Percentiles rank a stretch among this genome's conserved stretches.
These are phyloP conservation scores for Synergus umbraculus DNA, from an alignment of 2,888 invertebrate species.

Conservation along the genomic window DNA sequence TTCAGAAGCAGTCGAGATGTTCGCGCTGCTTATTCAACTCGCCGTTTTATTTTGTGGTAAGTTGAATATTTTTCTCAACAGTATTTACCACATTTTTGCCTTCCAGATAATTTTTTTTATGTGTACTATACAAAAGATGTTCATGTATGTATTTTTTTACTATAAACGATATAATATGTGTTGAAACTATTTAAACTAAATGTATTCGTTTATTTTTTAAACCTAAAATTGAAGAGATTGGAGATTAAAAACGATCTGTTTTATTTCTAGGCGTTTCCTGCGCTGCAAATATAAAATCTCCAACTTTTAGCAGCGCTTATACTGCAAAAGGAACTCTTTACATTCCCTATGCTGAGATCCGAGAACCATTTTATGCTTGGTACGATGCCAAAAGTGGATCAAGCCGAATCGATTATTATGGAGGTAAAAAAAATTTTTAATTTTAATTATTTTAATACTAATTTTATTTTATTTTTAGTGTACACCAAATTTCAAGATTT, in stretches of 20 bases:
- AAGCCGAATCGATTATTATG: constrained; percentile 96
- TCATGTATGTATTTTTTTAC: too few relatives aligned
- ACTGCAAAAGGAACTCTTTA: constrained; percentile 87
- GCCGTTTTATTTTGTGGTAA: constrained; percentile 15
- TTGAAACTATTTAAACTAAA: too few relatives aligned
- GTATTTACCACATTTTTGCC: not conserved
- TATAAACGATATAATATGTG: too few relatives aligned
- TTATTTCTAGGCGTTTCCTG: constrained; percentile 51
- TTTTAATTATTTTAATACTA: not conserved
- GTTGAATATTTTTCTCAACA: not conserved
- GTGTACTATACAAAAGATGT: too few relatives aligned
- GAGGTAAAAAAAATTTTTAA: constrained; percentile 78
- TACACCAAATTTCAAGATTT: too few relatives aligned
- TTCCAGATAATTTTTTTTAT: too few relatives aligned
- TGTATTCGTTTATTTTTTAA: not conserved
- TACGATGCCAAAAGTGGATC: constrained; percentile 86
- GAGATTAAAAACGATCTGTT: not conserved
- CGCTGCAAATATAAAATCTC: constrained; percentile 71
- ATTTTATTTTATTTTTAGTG: too few relatives aligned
- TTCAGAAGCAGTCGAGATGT: constrained; percentile 33
- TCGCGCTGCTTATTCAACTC: constrained; percentile 16
- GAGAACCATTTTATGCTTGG: constrained; percentile 94
- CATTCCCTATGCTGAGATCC: constrained; percentile 96
- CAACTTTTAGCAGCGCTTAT: constrained; percentile 86
- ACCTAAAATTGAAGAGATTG: not conserved